Evolutionary conservation across 2,797 vertebrate species (phyloP).

Genomic region (Alexandromys oeconomus): DNA sequence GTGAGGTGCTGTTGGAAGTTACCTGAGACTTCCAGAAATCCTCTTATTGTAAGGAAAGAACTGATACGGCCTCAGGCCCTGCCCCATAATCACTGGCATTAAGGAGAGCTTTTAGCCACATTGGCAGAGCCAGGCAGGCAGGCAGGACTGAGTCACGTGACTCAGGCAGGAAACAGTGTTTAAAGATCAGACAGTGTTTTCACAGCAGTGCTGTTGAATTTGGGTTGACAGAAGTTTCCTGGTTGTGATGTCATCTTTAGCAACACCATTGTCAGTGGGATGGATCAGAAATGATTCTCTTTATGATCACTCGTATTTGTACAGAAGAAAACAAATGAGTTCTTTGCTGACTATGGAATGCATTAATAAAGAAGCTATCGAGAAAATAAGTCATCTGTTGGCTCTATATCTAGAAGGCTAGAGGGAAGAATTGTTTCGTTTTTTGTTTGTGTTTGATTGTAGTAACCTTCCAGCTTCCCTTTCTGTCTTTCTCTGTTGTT

Average conservation of each 20-base stretch:
- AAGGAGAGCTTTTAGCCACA: not conserved
- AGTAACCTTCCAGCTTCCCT: not conserved
- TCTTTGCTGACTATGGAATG: constrained; percentile 8
- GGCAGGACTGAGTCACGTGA: not conserved
- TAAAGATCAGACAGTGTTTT: constrained; percentile 28
- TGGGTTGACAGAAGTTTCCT: constrained; percentile 2
- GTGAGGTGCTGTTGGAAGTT: constrained; percentile 16
- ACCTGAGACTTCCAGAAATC: constrained; percentile 32
- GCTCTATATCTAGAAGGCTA: constrained; percentile 45
- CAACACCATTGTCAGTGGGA: constrained; percentile 20
- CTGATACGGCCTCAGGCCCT: not conserved
- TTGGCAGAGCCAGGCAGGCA: not conserved
- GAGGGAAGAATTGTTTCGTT: not conserved
- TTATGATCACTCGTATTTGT: constrained; percentile 12
- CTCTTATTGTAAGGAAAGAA: constrained; percentile 44
- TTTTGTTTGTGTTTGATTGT: not conserved
- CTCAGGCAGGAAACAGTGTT: not conserved
- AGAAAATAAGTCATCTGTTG: not conserved
- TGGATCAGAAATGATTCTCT: constrained; percentile 4
- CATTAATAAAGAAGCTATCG: not conserved
- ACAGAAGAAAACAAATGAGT: constrained; percentile 22
- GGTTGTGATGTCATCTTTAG: not conserved
- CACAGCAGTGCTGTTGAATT: not conserved
- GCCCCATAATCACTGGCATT: not conserved
- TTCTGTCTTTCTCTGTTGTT: not conserved